Evolutionary conservation across 1,140 invertebrate genomes (phyloP).

Genomic region (honey bee (Apis mellifera)): DNA sequence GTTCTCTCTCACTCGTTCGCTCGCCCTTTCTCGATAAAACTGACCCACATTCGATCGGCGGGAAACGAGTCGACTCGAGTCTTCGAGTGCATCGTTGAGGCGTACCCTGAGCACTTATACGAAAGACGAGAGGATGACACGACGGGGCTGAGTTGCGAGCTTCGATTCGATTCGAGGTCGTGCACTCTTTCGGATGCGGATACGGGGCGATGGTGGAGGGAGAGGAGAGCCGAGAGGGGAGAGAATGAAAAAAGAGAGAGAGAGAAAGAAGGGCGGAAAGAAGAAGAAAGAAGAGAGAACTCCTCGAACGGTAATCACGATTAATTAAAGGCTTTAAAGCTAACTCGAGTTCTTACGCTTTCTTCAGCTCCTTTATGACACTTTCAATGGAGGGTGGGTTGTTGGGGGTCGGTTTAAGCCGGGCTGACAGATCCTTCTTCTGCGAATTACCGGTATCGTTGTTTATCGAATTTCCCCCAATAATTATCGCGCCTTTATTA

Average conservation of each 20-base stretch:
- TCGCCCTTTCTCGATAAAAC: constrained; percentile 49
- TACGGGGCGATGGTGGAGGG: too few relatives aligned
- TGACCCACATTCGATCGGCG: constrained; percentile 63
- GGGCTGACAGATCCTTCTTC: constrained; percentile 6
- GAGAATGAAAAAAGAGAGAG: not conserved
- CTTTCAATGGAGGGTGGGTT: constrained; percentile 27
- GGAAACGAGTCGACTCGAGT: constrained; percentile 63
- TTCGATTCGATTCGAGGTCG: constrained; percentile 50
- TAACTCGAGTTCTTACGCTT: constrained; percentile 46
- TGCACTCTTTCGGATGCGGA: constrained; percentile 7
- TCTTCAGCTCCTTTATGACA: constrained; percentile 36
- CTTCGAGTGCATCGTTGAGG: constrained; percentile 56
- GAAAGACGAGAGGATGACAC: constrained; percentile 48
- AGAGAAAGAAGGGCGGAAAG: not conserved
- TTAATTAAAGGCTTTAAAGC: constrained; percentile 47
- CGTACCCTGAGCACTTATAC: constrained; percentile 44
- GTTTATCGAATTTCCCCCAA: constrained; percentile 42
- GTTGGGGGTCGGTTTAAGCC: constrained; percentile 13
- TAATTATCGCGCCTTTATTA: constrained; percentile 34
- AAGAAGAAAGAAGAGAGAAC: constrained; percentile 26
- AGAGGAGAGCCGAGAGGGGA: not conserved
- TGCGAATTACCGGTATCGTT: constrained; percentile 38
- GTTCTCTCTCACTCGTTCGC: too few relatives aligned
- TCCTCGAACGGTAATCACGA: constrained; percentile 48
- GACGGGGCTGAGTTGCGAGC: constrained; percentile 38